These are phyloP conservation scores for Hirundo rustica DNA, from an alignment of 2,797 vertebrate genomes.

Conservation along the genomic window DNA sequence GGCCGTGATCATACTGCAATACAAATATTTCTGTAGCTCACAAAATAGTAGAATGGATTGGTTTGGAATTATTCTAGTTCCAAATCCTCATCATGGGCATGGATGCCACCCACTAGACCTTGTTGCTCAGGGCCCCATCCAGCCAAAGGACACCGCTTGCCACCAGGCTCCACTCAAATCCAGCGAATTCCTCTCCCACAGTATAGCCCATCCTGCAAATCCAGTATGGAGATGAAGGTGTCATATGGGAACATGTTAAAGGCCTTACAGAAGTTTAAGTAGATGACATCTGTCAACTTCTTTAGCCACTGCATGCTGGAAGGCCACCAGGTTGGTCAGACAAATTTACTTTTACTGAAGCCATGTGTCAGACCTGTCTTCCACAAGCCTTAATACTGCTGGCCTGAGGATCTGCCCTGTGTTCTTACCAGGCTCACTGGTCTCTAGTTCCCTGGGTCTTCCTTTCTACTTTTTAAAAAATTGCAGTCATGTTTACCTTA, in stretches of 20 bases:
- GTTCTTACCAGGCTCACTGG: background rate
- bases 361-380: background rate
- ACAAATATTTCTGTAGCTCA: background rate
- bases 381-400: background rate
- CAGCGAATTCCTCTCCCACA: background rate
- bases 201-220: background rate
- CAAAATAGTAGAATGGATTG: background rate
- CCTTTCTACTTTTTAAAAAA: background rate
- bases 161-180: accelerated
- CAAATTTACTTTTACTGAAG: background rate
- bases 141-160: accelerated
- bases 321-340: background rate
- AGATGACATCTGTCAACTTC: no score
- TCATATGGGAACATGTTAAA: background rate
- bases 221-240: background rate
- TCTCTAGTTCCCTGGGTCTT: background rate
- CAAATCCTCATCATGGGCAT: accelerated
- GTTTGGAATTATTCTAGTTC: background rate
- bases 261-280: background rate
- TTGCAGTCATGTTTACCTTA: background rate
- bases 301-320: background rate
- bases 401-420: background rate
- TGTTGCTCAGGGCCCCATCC: no score
- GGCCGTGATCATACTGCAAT: background rate
- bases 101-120: background rate